Evolutionary conservation across 2,797 vertebrate species (phyloP), one percentile per base, ranked within the genome.

Genomic region (Heliangelus exortis): DNA sequence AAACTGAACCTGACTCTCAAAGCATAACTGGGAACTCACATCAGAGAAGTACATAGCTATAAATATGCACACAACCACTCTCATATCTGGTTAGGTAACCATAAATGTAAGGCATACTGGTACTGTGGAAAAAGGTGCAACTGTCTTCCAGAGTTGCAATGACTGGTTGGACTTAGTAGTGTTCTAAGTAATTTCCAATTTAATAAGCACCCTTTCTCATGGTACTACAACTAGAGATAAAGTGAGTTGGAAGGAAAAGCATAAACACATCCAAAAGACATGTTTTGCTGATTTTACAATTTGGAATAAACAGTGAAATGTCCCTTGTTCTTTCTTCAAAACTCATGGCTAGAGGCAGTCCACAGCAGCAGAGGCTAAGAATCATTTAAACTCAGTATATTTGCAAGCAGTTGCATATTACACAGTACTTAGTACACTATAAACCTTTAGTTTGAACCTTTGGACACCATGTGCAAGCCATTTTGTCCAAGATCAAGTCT

Each of bases 401-500:
- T 45, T 51, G 31, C 9, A 67, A 93, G 45, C 20, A 33, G 22
- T 34, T 88, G 71, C 28, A 71, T 76, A 75, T 80, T 78, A 89
- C 95, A 84, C 43, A 41, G 43, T 18, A 7, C 20, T 58, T 34
- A 41, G 39, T 41, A 41, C 13, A 14, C 39, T 41, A 15, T 39
- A 41, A 81, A 50, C 50, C 7, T 53, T 88, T 78, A 45, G 7
- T 5, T 31, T 48, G 78, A 88, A 79, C 34, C 12, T 88, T 92
- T 78, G 81, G 55, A 39, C n/a, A 86, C 23, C 45, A 36, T 18
- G 47, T 47, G 31, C 81, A 54, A 90, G 21, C 3, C 21, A 45
- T 91, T 90, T 94, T 82, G 51, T 54, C 23, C 36, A 96, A 88
- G 76, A 71, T 87, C 75, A 81, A 59, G 41, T 82, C 59, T 71